A percentile compares a stretch with the other conserved stretches of the same genome.
Conservation (phyloP, 2,113 vertebrate species). For the Apaloderma vittatum region DNA sequence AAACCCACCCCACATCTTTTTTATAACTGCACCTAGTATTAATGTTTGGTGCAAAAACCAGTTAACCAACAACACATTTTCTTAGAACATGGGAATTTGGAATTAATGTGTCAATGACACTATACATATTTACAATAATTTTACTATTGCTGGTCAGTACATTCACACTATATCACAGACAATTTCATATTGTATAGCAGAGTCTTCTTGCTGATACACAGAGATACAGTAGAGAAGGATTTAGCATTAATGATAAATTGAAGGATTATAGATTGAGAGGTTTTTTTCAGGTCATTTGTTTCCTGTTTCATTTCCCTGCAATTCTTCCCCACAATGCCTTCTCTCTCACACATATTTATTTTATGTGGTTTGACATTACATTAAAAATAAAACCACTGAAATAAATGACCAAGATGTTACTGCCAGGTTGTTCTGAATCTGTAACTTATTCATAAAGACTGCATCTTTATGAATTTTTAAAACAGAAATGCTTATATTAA, state of each 20-base stretch:
- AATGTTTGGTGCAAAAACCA: background rate
- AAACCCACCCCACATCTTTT: background rate
- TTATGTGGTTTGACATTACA: background rate
- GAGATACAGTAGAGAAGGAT: background rate
- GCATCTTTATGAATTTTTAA: slow-evolving; percentile 1
- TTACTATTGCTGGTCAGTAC: background rate
- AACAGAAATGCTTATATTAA: background rate
- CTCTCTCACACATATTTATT: background rate
- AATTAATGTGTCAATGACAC: background rate
- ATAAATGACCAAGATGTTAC: background rate
- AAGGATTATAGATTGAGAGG: background rate
- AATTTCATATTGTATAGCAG: background rate
- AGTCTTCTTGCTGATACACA: background rate
- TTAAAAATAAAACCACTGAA: background rate
- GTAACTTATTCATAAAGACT: background rate
- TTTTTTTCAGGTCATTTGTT: slow-evolving; percentile 7
- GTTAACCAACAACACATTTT: background rate
- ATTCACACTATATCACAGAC: background rate
- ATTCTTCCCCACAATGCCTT: background rate
- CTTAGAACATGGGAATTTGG: background rate
- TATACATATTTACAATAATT: background rate
- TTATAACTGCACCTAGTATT: background rate
- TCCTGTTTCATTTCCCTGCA: background rate
- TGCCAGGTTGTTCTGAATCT: background rate
- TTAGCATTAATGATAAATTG: background rate